Percentiles rank a stretch among this genome's conserved stretches.
Evolutionary conservation across 1,140 invertebrate genomes (phyloP).

Genomic region (Drepana arcuata): DNA sequence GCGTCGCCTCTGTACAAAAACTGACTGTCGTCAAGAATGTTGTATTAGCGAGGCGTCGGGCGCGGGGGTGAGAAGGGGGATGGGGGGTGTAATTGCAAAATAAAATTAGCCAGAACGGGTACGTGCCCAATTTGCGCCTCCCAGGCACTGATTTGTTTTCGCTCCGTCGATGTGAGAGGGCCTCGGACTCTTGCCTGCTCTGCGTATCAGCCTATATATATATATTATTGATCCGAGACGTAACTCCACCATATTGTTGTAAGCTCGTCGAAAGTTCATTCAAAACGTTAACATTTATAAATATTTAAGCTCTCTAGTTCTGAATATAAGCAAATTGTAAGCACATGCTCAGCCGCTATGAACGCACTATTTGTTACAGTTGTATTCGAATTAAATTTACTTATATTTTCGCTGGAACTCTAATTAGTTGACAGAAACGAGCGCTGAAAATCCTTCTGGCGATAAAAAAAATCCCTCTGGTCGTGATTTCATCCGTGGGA

Average conservation of each 20-base stretch:
- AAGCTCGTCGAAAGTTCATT: slow-evolving; percentile 1
- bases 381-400: no score
- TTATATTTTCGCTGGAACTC: slow-evolving; percentile 24
- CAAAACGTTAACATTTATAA: no score
- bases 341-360: no score
- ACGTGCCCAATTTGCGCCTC: slow-evolving; percentile 71
- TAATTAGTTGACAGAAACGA: slow-evolving; percentile 56
- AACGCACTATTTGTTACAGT: no score
- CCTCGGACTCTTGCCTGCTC: slow-evolving; percentile 30
- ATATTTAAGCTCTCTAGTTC: no score
- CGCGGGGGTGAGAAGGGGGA: slow-evolving; percentile 16
- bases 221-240: slow-evolving; percentile 62
- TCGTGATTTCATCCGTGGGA: slow-evolving; percentile 42
- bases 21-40: slow-evolving; percentile 60
- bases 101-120: slow-evolving; percentile 71
- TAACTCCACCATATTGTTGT: slow-evolving; percentile 50
- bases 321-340: no score
- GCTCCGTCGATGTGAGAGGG: slow-evolving; percentile 28
- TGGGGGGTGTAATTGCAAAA: slow-evolving; percentile 68
- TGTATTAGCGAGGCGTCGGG: slow-evolving; percentile 42
- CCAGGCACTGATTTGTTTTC: slow-evolving; percentile 68
- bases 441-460: slow-evolving; percentile 33
- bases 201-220: slow-evolving; percentile 58
- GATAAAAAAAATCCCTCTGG: slow-evolving; percentile 32
- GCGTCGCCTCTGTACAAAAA: slow-evolving; percentile 30